Percentiles rank a stretch among this genome's conserved stretches.
These are phyloP conservation scores for Phataginus tricuspis DNA, from an alignment of 2,797 vertebrate genomes.

Conservation along the genomic window DNA sequence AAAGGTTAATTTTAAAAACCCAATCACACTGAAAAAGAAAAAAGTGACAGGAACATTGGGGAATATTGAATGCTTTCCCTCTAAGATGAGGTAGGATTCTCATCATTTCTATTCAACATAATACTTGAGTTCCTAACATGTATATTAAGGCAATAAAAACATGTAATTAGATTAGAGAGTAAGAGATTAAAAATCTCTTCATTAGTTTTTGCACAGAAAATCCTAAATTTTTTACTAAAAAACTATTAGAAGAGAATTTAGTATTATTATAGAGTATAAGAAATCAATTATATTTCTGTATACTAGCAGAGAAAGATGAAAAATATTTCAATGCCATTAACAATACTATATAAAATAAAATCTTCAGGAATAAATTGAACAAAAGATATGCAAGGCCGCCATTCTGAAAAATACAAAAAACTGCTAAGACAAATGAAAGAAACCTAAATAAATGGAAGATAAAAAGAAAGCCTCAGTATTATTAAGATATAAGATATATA, in stretches of 20 bases:
- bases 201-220: background rate
- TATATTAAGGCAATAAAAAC: background rate
- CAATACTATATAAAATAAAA: background rate
- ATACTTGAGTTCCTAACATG: background rate
- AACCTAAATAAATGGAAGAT: background rate
- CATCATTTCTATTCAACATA: background rate
- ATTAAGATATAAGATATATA: background rate
- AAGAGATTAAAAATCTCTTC: background rate
- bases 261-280: background rate
- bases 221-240: background rate
- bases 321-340: background rate
- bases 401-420: background rate
- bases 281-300: background rate
- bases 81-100: background rate
- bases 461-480: background rate
- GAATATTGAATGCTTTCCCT: background rate
- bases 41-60: background rate
- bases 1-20: background rate
- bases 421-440: background rate
- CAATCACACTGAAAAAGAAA: background rate
- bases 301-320: background rate
- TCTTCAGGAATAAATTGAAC: background rate
- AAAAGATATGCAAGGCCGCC: background rate
- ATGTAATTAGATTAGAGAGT: background rate
- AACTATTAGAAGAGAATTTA: background rate